Conservation (phyloP, 2,113 vertebrate species). For the Pollimyrus isidori region DNA sequence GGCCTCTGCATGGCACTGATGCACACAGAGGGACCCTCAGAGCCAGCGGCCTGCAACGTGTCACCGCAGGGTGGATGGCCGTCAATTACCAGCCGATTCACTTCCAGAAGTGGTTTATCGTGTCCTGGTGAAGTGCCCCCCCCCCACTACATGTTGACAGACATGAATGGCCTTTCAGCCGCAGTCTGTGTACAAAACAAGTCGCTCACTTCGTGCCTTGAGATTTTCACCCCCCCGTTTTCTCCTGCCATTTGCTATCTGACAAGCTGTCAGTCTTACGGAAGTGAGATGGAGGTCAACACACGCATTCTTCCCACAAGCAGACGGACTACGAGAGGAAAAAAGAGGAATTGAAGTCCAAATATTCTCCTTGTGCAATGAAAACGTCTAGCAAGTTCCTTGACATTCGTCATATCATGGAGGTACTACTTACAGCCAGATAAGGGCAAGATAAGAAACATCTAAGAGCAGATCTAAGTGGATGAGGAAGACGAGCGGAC, state of each 20-base stretch:
- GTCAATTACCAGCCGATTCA: conserved; percentile 38
- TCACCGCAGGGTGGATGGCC: conserved; percentile 21
- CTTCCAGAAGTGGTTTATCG: conserved; percentile 49
- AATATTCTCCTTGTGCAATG: not conserved
- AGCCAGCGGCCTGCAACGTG: not conserved
- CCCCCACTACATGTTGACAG: not conserved
- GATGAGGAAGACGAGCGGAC: not conserved
- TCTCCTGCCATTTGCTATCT: conserved; percentile 28
- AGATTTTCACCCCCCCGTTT: conserved; percentile 36
- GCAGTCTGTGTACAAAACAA: conserved; percentile 33
- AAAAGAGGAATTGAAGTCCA: not conserved
- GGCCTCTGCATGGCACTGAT: conserved; percentile 34
- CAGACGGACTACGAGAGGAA: not conserved
- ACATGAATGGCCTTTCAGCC: not conserved
- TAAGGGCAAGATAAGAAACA: not conserved
- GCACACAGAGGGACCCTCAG: conserved; percentile 18
- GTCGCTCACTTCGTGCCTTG: conserved; percentile 44
- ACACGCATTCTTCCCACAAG: conserved; percentile 39
- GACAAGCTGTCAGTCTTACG: conserved; percentile 35
- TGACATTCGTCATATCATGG: not conserved
- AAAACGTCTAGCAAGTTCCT: not conserved
- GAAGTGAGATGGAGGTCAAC: conserved; percentile 42
- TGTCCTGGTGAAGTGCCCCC: conserved; percentile 25
- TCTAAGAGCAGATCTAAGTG: not conserved
- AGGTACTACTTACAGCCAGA: not conserved